phyloP scores from a whole-genome alignment of 2,888 invertebrate species.

The Ophioninae sp. region DNA sequence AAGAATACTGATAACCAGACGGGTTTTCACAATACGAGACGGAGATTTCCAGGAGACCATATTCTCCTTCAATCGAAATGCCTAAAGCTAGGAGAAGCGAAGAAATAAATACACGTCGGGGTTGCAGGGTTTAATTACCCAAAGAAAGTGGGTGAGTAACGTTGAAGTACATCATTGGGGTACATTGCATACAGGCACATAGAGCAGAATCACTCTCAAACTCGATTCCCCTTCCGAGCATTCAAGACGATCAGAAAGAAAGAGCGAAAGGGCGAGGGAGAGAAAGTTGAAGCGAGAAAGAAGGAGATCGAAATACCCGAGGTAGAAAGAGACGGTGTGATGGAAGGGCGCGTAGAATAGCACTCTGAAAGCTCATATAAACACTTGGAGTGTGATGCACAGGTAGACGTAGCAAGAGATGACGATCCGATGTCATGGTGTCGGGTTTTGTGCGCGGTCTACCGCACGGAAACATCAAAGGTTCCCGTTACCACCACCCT shows the following conservation, averaged over 20 bases:
- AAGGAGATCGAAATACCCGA: conserved; percentile 42
- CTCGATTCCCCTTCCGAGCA: conserved; percentile 59
- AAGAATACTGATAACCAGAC: no score
- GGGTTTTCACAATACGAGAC: neutral
- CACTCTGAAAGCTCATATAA: conserved; percentile 60
- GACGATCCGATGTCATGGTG: conserved; percentile 75
- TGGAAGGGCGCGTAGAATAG: conserved; percentile 37
- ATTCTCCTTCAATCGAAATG: neutral
- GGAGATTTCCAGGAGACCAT: no score
- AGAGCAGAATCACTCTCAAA: conserved; percentile 13
- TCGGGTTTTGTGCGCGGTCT: conserved; percentile 67
- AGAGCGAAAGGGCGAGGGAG: conserved; percentile 39
- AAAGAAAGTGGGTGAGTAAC: conserved; percentile 72
- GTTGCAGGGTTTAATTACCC: conserved; percentile 73
- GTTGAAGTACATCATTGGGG: conserved; percentile 40
- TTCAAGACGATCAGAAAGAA: conserved; percentile 73
- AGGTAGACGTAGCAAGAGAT: conserved; percentile 70
- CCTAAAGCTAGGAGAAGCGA: conserved; percentile 63
- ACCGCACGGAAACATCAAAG: conserved; percentile 76
- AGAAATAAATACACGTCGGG: conserved; percentile 37
- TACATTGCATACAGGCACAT: neutral
- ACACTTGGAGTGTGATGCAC: conserved; percentile 62
- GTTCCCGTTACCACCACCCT: conserved; percentile 59
- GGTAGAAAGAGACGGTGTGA: conserved; percentile 10
- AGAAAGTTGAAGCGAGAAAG: conserved; percentile 24